Evolutionary conservation across 2,888 invertebrate genomes (phyloP), one percentile per base, ranked within the genome.

Genomic region (Archips crataeganus): DNA sequence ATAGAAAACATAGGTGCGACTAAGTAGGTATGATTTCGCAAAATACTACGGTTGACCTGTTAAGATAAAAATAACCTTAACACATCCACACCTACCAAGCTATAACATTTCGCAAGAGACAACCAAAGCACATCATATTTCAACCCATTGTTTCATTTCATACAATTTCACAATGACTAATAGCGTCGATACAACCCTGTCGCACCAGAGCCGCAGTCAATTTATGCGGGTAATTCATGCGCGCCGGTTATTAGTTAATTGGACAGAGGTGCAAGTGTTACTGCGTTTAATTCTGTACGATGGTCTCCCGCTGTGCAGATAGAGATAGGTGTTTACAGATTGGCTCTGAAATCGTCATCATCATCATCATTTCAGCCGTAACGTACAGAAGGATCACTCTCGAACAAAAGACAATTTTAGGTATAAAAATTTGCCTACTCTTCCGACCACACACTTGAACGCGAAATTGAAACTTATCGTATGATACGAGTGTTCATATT

Each of bases 241-340:
- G 70, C 49, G 23, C 60, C 39, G 71, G 62, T 70, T 76, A 75
- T 68, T 68, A 42, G 73, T 82, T 81, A 84, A 80, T 83, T 80
- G 75, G 82, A 81, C 79, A 85, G 76, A 77, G 84, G 79, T 82
- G 78, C 80, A 83, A 79, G 77, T 78, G 75, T 77, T 81, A 83
- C 79, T 83, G 82, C 82, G 82, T 81, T 75, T 72, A 54, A 75
- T 76, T 76, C 36, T 74, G 76, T 78, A 76, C 78, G 75, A 77
- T 70, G 74, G 79, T 85, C 90, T 86, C 90, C 91, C 87, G 80
- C 91, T 82, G 86, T 84, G 91, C 86, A 85, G 67, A 75, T 74
- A 72, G 80, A 90, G 85, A 81, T 76, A 73, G 62, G 54, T 70
- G 69, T 70, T 65, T 69, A 70, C 65, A 65, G 45, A 69, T 73